Evolutionary conservation across 2,113 vertebrate species (phyloP).

Genomic region (Mohoua ochrocephala): DNA sequence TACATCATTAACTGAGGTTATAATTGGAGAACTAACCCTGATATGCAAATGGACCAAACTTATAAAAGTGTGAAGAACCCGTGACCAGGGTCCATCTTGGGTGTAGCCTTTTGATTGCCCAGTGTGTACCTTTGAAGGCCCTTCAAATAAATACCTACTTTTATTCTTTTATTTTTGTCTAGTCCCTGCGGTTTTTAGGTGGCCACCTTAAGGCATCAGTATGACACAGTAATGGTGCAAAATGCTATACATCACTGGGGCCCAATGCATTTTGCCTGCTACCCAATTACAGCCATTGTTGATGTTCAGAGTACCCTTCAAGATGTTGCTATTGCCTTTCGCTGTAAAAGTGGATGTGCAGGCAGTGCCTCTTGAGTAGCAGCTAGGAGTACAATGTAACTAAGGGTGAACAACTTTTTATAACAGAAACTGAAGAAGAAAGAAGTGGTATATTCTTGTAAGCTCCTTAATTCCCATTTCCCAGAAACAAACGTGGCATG

Average conservation of each 20-base stretch:
- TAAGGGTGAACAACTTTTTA: not conserved
- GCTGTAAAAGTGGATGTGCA: not conserved
- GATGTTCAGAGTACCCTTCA: not conserved
- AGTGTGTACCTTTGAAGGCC: too few species aligned
- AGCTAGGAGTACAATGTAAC: not conserved
- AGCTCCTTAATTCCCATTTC: not conserved
- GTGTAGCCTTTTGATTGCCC: too few species aligned
- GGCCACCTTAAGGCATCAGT: too few species aligned
- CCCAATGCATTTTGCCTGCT: not conserved
- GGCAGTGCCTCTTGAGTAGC: not conserved
- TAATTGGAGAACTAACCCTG: too few species aligned
- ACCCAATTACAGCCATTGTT: not conserved
- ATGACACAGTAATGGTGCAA: not conserved
- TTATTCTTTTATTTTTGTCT: too few species aligned
- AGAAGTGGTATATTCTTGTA: not conserved
- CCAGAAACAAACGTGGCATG: not conserved
- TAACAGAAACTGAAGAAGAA: not conserved
- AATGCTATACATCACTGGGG: not conserved
- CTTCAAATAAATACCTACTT: too few species aligned
- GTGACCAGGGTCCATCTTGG: too few species aligned
- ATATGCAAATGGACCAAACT: too few species aligned
- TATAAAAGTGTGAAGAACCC: too few species aligned
- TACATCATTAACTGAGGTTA: too few species aligned
- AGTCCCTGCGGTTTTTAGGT: too few species aligned
- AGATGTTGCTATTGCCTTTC: not conserved